Evolutionary conservation across 2,888 invertebrate genomes (phyloP), one percentile per base, ranked within the genome.

Genomic region (Caenorhabditis sulstoni): DNA sequence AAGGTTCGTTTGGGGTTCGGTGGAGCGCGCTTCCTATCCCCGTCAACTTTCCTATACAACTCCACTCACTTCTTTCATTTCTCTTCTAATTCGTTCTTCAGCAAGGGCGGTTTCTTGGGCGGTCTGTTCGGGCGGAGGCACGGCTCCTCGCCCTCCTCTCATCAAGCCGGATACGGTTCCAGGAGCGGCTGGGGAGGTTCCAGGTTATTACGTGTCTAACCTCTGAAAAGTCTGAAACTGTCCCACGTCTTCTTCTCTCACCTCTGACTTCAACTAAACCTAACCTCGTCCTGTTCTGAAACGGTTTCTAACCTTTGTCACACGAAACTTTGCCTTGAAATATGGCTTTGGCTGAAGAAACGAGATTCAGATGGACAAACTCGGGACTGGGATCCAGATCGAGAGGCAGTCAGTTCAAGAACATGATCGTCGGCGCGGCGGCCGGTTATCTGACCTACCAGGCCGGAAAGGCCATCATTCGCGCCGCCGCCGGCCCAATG

Each of bases 401-500:
- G 16, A 85, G 89, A 4, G 87, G 87, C 4, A 87, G 82, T 64
- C 81, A 81, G 18, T 89, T 89, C 84, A 89, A 90, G 75, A 90
- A 89, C 58, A 85, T 85, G 68, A 84, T 89, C 16, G 88, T 90
- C n/a, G 89, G 89, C 23, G 89, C 89, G 1, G 89, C 89, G 0
- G 89, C 88, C 37, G 89, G 89, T 0, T 88, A 89, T 62, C 53
- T 89, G 22, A 87, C 89, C 18, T 89, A 89, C 66, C 87, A 88
- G 50, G 89, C 88, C 12, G 89, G 89, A 50, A 89, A 88, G 64
- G 82, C 81, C 1, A 83, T 89, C 50, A 90, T 89, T 55, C 71
- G 89, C 18, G 81, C 82, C 7, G 86, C 85, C 8, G 77, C 86
- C 14, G 79, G 85, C 1, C 89, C 89, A 14, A 90, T 89, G 89